phyloP scores from a whole-genome alignment of 2,113 vertebrate genomes.

The Hypomesus transpacificus region DNA sequence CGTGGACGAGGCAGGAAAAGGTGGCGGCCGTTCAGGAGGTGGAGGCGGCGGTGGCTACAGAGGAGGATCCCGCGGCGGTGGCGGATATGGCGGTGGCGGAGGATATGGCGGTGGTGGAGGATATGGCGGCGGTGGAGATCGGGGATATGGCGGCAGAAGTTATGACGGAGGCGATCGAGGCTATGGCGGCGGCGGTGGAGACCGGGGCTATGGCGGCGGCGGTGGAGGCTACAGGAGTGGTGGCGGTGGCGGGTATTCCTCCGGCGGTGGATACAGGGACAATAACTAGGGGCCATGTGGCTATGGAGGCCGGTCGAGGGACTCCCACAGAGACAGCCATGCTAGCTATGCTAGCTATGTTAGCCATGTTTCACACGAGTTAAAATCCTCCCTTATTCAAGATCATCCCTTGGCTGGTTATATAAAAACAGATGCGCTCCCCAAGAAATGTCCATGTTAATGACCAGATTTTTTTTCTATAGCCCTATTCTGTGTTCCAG shows the following conservation, averaged over 20 bases:
- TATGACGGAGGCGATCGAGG: not conserved
- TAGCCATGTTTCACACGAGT: slow-evolving; percentile 4
- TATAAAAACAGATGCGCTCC: slow-evolving; percentile 70
- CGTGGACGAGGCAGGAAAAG: too few relatives aligned
- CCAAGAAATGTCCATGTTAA: slow-evolving; percentile 77
- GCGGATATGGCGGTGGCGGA: not conserved
- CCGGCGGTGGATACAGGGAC: too few relatives aligned
- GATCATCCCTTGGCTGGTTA: slow-evolving; percentile 74
- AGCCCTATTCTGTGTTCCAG: slow-evolving; percentile 61
- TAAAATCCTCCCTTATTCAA: slow-evolving; percentile 75
- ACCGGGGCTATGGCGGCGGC: fast-evolving
- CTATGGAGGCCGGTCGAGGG: too few relatives aligned
- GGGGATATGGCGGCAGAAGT: not conserved
- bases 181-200: not conserved
- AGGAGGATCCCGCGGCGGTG: not conserved
- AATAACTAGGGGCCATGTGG: too few relatives aligned
- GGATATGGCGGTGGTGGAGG: not conserved
- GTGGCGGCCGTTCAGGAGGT: not conserved
- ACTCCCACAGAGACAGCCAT: too few relatives aligned
- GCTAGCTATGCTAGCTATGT: slow-evolving; percentile 2
- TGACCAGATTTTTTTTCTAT: slow-evolving; percentile 66
- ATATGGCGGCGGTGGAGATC: not conserved
- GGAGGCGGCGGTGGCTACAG: not conserved
- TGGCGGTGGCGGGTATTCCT: not conserved
- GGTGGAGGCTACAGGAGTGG: not conserved